Evolutionary conservation across 2,113 vertebrate species (phyloP).

Genomic region (Vidua chalybeata): DNA sequence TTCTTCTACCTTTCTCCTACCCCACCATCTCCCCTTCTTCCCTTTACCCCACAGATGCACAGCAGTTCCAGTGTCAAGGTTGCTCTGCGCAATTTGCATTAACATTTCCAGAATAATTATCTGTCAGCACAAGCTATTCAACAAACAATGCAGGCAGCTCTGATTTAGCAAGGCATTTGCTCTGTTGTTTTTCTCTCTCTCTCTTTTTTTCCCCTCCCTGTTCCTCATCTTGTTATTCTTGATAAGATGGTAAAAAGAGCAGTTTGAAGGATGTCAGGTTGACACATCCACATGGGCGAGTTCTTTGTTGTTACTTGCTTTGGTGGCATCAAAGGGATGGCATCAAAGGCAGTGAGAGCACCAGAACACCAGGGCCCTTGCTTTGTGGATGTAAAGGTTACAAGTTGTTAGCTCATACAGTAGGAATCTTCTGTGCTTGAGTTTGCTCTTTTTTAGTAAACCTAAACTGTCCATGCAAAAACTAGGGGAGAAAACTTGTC

Average conservation of each 20-base stretch:
- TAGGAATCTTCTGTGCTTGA: neutral
- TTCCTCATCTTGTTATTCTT: neutral
- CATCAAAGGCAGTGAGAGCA: neutral
- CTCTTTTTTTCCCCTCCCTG: neutral
- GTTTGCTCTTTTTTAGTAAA: neutral
- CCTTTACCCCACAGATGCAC: neutral
- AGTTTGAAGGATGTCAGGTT: neutral
- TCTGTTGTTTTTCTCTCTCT: neutral
- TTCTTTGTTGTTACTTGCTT: neutral
- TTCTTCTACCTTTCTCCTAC: neutral
- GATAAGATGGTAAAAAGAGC: neutral
- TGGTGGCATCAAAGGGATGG: neutral
- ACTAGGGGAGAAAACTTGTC: neutral
- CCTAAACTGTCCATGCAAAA: neutral
- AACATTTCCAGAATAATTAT: constrained; percentile 10
- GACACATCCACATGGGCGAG: neutral
- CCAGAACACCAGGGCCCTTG: neutral
- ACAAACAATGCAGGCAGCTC: neutral
- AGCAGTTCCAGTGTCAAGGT: neutral
- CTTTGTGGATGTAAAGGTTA: neutral
- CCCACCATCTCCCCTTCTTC: neutral
- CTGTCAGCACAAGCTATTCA: neutral
- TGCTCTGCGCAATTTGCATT: neutral
- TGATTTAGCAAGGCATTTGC: neutral
- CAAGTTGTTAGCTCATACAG: neutral